Evolutionary conservation across 2,113 vertebrate species (phyloP).

Genomic region (Perca flavescens): DNA sequence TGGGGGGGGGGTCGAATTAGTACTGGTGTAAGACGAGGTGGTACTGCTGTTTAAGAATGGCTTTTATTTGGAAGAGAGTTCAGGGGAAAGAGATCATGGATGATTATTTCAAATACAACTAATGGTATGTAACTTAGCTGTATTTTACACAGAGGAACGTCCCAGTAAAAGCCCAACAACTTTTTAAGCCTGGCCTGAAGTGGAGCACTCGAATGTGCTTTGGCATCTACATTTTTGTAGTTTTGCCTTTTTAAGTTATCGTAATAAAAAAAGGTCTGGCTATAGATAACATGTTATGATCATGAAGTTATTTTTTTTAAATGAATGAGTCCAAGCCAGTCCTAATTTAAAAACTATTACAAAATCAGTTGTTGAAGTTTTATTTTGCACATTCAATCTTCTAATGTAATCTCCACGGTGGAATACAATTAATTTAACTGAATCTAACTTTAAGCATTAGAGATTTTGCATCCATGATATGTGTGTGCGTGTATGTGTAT

Average conservation of each 20-base stretch:
- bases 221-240: not conserved
- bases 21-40: constrained; percentile 32
- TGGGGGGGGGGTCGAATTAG: constrained; percentile 89
- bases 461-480: too few relatives aligned
- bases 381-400: not conserved
- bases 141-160: not conserved
- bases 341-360: not conserved
- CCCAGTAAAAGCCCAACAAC: not conserved
- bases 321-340: not conserved
- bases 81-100: not conserved
- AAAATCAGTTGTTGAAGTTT: not conserved
- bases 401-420: not conserved
- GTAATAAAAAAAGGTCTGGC: not conserved
- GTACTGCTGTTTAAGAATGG: constrained; percentile 32
- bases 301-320: too few relatives aligned
- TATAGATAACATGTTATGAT: not conserved
- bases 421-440: not conserved
- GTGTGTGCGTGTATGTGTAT: too few relatives aligned
- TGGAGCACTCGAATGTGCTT: not conserved
- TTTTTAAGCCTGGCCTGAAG: constrained; percentile 1
- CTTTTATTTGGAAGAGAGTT: constrained; percentile 41
- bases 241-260: not conserved
- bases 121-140: not conserved
- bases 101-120: constrained; percentile 16
- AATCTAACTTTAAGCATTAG: not conserved